A percentile compares a stretch with the other conserved stretches of the same genome.
phyloP scores from a whole-genome alignment of 2,113 vertebrate species.

The Calidris pygmaea region DNA sequence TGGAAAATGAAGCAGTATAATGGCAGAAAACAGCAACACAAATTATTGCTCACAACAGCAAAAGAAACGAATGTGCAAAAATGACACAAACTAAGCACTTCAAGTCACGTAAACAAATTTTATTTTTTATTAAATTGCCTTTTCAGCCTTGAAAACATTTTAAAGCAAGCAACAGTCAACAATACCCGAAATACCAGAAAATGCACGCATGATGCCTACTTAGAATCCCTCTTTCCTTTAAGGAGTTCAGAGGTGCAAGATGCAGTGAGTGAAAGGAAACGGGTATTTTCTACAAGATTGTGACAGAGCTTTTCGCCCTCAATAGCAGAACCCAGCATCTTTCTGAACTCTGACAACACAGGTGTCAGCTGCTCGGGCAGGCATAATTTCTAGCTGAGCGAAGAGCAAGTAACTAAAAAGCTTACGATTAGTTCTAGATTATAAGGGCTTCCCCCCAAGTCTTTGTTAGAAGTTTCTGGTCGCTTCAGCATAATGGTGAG shows the following conservation, averaged over 20 bases:
- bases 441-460: fast-evolving
- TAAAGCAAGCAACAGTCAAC: not conserved
- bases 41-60: not conserved
- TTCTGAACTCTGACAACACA: no score
- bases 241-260: no score
- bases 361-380: not conserved
- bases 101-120: not conserved
- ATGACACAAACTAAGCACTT: not conserved
- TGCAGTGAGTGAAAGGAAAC: fast-evolving
- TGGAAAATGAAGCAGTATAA: no score
- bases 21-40: not conserved
- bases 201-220: fast-evolving
- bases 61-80: not conserved
- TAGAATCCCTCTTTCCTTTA: not conserved
- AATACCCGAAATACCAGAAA: not conserved
- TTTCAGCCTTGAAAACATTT: not conserved
- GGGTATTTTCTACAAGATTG: fast-evolving
- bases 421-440: not conserved
- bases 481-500: fast-evolving
- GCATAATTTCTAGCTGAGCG: not conserved
- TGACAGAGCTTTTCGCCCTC: not conserved
- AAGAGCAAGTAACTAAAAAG: no score
- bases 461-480: not conserved
- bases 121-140: not conserved
- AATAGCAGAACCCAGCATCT: fast-evolving